phyloP scores from a whole-genome alignment of 2,797 vertebrate genomes.

The Setipinna tenuifilis region DNA sequence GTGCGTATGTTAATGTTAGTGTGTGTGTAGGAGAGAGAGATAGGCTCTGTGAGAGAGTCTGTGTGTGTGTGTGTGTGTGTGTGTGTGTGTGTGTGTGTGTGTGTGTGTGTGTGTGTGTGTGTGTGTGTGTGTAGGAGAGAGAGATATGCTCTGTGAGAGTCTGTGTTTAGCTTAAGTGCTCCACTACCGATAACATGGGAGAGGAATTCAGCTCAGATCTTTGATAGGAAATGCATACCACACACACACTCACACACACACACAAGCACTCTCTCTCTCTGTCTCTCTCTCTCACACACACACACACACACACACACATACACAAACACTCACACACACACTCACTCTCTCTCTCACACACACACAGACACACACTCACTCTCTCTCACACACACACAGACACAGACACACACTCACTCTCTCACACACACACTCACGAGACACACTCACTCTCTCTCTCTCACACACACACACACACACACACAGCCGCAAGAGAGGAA shows the following conservation, averaged over 20 bases:
- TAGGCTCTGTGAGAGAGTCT: not conserved
- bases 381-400: not conserved
- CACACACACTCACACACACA: not conserved
- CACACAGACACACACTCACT: not conserved
- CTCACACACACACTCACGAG: not conserved
- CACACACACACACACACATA: not conserved
- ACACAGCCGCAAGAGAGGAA: not conserved
- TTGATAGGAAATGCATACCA: not conserved
- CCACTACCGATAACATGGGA: not conserved
- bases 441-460: no score
- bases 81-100: no score
- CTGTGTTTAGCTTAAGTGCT: conserved; percentile 18
- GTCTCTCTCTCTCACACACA: not conserved
- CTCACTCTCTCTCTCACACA: no score
- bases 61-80: no score
- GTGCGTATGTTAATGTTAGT: no score
- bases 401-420: conserved; percentile 3
- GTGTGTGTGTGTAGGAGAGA: no score
- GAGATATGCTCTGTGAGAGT: no score
- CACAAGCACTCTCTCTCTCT: no score
- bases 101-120: no score
- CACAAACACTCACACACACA: not conserved
- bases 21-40: no score
- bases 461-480: not conserved
- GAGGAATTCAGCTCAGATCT: conserved; percentile 14